phyloP scores from a whole-genome alignment of 2,113 vertebrate genomes.

The Nerophis ophidion region DNA sequence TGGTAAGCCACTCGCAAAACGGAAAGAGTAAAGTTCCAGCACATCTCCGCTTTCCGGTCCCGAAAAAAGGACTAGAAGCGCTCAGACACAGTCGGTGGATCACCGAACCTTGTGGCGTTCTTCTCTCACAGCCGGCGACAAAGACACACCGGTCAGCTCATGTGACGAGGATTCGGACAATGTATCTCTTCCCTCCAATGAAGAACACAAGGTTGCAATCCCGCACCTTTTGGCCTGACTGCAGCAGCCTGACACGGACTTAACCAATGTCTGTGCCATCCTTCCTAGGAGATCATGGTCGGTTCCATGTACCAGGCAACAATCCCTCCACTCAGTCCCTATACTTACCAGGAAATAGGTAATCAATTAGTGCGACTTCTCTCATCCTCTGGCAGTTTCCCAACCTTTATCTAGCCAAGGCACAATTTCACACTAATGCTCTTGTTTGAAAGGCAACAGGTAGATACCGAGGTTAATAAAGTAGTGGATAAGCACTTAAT shows the following conservation, averaged over 20 bases:
- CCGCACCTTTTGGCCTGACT: background rate
- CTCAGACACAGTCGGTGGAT: no score
- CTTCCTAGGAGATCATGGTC: slow-evolving; percentile 87
- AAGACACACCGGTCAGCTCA: slow-evolving; percentile 72
- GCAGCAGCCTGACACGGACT: background rate
- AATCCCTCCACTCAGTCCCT: slow-evolving; percentile 75
- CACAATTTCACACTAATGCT: no score
- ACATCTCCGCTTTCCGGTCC: no score
- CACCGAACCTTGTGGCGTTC: slow-evolving; percentile 11
- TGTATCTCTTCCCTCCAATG: slow-evolving; percentile 77
- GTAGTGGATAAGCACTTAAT: no score
- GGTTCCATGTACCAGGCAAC: slow-evolving; percentile 88
- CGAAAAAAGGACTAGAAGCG: no score
- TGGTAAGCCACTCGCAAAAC: slow-evolving; percentile 37
- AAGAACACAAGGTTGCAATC: slow-evolving; percentile 83
- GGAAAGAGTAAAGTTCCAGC: no score
- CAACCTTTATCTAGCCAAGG: no score
- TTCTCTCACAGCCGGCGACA: slow-evolving; percentile 68
- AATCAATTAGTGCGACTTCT: no score
- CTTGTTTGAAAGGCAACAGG: no score
- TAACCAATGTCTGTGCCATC: slow-evolving; percentile 5
- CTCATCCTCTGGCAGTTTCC: no score
- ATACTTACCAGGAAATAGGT: slow-evolving; percentile 78
- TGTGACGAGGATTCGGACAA: slow-evolving; percentile 83
- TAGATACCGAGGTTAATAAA: no score